A percentile compares a stretch with the other conserved stretches of the same genome.
phyloP scores from a whole-genome alignment of 2,797 vertebrate genomes.

The Oceanodroma leucorhoa region DNA sequence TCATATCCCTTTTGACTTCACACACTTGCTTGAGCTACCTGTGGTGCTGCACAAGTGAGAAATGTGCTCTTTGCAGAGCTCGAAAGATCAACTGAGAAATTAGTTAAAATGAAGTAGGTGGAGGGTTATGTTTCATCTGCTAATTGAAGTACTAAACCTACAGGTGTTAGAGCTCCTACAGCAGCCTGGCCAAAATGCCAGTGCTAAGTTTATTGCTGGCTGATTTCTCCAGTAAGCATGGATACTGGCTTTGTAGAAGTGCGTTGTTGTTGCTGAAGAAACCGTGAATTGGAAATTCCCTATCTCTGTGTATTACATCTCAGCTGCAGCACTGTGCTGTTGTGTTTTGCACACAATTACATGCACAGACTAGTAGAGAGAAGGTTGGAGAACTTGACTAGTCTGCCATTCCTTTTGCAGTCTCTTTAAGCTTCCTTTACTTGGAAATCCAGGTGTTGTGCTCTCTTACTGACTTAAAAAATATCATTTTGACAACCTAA shows the following conservation, averaged over 20 bases:
- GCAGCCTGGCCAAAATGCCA: not conserved
- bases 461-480: conserved; percentile 7
- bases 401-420: not conserved
- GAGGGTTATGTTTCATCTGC: conserved; percentile 4
- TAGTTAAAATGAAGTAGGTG: not conserved
- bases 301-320: not conserved
- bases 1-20: conserved; percentile 48
- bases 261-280: not conserved
- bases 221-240: not conserved
- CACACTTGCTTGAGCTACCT: conserved; percentile 16
- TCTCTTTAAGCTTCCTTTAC: not conserved
- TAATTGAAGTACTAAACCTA: not conserved
- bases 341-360: not conserved
- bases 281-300: not conserved
- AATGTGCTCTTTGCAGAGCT: conserved; percentile 38
- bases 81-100: conserved; percentile 51
- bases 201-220: not conserved
- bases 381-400: not conserved
- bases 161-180: not conserved
- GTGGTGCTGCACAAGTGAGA: conserved; percentile 11
- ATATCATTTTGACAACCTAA: conserved; percentile 53
- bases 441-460: not conserved
- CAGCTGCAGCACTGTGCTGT: not conserved
- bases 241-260: not conserved
- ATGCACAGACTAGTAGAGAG: not conserved